A percentile compares a stretch with the other conserved stretches of the same genome.
These are phyloP conservation scores for Endomychus coccineus DNA, from an alignment of 2,888 invertebrate genomes.

Conservation along the genomic window DNA sequence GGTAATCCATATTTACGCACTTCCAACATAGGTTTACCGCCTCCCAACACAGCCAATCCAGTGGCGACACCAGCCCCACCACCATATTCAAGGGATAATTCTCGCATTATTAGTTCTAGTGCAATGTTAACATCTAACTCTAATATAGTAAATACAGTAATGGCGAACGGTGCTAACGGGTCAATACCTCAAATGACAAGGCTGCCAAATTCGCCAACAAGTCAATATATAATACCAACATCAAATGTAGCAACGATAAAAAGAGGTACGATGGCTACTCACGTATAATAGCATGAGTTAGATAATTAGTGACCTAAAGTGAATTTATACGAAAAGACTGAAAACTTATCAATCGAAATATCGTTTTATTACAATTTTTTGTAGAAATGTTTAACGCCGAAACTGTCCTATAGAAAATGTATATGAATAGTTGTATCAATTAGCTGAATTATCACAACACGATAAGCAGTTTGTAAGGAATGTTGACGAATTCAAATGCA, in stretches of 20 bases:
- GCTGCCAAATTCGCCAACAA: constrained; percentile 45
- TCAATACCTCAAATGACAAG: constrained; percentile 49
- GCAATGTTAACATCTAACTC: constrained; percentile 39
- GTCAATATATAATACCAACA: constrained; percentile 51
- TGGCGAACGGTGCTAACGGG: constrained; percentile 45
- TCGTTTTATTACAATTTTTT: constrained; percentile 28
- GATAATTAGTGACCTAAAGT: constrained; percentile 19
- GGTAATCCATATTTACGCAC: constrained; percentile 75
- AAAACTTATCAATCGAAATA: constrained; percentile 27
- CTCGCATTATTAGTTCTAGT: constrained; percentile 35
- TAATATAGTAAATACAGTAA: constrained; percentile 42
- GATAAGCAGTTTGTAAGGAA: too few species aligned
- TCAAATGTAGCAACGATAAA: constrained; percentile 53
- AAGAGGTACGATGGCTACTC: constrained; percentile 58
- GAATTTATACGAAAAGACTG: constrained; percentile 24
- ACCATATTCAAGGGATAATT: constrained; percentile 51
- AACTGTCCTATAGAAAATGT: too few species aligned
- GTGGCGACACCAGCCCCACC: constrained; percentile 76
- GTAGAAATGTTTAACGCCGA: constrained; percentile 13
- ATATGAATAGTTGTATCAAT: too few species aligned
- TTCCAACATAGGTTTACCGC: constrained; percentile 54
- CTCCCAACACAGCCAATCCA: constrained; percentile 61
- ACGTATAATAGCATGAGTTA: constrained; percentile 49
- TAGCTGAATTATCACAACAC: too few species aligned
- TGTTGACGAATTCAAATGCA: too few species aligned